Conservation (phyloP, 1,140 invertebrate genomes). For the Penaeus indicus region DNA sequence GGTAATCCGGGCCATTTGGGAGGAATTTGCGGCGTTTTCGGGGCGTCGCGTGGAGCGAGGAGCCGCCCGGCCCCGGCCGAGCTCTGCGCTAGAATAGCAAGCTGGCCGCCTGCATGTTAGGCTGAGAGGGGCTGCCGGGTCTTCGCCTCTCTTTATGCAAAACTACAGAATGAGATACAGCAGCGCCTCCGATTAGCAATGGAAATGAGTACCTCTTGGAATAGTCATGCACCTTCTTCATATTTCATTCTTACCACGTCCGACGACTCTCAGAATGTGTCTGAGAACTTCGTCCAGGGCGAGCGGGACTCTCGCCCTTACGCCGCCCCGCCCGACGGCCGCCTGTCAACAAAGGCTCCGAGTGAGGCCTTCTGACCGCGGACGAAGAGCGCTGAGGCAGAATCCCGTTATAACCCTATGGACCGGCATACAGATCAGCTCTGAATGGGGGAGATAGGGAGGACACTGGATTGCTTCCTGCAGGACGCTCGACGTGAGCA, state of each 20-base stretch:
- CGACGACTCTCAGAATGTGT: background rate
- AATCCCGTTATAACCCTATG: slow-evolving; percentile 62
- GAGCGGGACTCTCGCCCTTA: slow-evolving; percentile 28
- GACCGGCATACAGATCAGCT: slow-evolving; percentile 63
- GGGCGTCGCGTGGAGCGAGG: background rate
- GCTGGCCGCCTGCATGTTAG: slow-evolving; percentile 40
- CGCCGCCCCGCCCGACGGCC: background rate
- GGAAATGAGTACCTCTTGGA: slow-evolving; percentile 64
- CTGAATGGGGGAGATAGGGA: slow-evolving; percentile 46
- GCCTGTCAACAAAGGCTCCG: slow-evolving; percentile 3
- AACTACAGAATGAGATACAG: slow-evolving; percentile 66
- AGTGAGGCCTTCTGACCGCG: slow-evolving; percentile 22
- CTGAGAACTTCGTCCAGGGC: background rate
- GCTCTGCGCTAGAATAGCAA: slow-evolving; percentile 45
- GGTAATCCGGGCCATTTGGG: slow-evolving; percentile 7
- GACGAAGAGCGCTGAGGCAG: slow-evolving; percentile 41
- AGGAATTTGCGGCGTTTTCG: background rate
- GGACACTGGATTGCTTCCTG: slow-evolving; percentile 32
- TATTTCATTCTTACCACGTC: slow-evolving; percentile 59
- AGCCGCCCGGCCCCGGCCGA: slow-evolving; percentile 29
- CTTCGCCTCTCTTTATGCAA: slow-evolving; percentile 66
- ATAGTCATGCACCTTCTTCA: slow-evolving; percentile 66
- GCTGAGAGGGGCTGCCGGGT: slow-evolving; percentile 34
- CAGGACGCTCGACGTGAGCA: too few species aligned
- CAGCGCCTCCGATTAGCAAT: slow-evolving; percentile 64